Base-by-base conservation (phyloP, 1,140 invertebrate species). In the Eumaeus atala region DNA sequence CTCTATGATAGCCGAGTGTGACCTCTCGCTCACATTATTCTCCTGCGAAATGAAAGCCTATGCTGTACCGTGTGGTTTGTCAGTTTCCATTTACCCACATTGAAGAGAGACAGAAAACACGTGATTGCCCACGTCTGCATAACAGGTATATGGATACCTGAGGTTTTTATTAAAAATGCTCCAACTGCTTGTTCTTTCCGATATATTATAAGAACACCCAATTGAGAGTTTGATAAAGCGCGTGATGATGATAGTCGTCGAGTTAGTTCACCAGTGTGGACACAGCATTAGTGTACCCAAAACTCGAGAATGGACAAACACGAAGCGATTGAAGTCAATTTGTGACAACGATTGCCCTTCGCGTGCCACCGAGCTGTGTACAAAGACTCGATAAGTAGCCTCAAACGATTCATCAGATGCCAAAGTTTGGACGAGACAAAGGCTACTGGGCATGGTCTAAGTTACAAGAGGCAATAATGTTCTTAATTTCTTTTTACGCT, bases 351-450 rank as follows among this genome's bases (percentile, higher is more conserved):
- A 64, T 64, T 61, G 62, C 18, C 57, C 59, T 59, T 58, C 55
- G 48, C 56, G 48, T 54, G 54, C 58, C 57, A 51, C 58, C 51
- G 64, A 62, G 61, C 56, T 49, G 56, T 33, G 48, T 58, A 64
- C 67, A 70, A 74, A 72, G 68, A 66, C 63, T 70, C 56, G 61
- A 66, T 74, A 74, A 75, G 69, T 74, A 71, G 67, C 71, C 66
- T 61, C 63, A 65, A 72, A 75, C 72, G 72, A 74, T 68, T 73
- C 66, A 70, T 67, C 72, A 60, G 60, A 64, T 51, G 59, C 60
- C 64, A 56, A 57, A 51, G 47, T 47, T 58, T 54, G 60, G 48
- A 42, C 51, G 57, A 55, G 51, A 49, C 67, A 64, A 59, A 65
- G 53, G 47, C 36, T n/a, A 37, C 12, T 14, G 12, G 12, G 48